Evolutionary conservation across 2,797 vertebrate species (phyloP).

Genomic region (Danio tinwini): DNA sequence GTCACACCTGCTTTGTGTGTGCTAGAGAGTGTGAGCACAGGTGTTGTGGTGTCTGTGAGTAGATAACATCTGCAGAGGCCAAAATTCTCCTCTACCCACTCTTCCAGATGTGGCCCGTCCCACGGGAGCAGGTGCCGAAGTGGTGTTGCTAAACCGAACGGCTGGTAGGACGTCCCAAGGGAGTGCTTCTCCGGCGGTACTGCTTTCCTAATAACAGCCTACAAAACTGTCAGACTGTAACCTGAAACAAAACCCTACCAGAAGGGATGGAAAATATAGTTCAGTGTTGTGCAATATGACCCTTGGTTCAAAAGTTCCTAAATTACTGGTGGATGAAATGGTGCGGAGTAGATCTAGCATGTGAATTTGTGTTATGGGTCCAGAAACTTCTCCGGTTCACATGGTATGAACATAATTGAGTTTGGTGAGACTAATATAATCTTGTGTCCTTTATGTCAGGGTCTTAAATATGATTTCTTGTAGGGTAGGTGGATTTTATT

Average conservation of each 20-base stretch:
- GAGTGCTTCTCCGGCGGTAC: conserved; percentile 15
- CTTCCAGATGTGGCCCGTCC: conserved; percentile 45
- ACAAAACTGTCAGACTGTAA: conserved; percentile 19
- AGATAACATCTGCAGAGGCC: conserved; percentile 57
- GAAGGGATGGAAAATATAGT: conserved; percentile 12
- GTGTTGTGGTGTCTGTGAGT: conserved; percentile 47
- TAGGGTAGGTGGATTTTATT: not conserved
- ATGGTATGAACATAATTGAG: not conserved
- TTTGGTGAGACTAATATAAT: conserved; percentile 6
- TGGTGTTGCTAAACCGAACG: conserved; percentile 22
- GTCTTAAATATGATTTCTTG: conserved; percentile 16
- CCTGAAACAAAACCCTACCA: conserved; percentile 35
- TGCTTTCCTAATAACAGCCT: conserved; percentile 33
- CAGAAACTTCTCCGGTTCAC: not conserved
- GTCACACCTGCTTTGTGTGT: conserved; percentile 46
- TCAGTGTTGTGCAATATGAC: conserved; percentile 2
- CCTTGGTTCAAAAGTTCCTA: conserved; percentile 13
- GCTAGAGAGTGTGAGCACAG: conserved; percentile 42
- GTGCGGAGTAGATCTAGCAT: not conserved
- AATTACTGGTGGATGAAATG: conserved; percentile 14
- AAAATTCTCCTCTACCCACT: conserved; percentile 41
- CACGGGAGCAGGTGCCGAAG: conserved; percentile 33
- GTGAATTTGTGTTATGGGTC: not conserved
- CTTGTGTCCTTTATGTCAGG: not conserved
- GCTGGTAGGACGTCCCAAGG: conserved; percentile 9